Evolutionary conservation across 2,888 invertebrate genomes (phyloP).

Genomic region (Oegoconia quadripuncta): DNA sequence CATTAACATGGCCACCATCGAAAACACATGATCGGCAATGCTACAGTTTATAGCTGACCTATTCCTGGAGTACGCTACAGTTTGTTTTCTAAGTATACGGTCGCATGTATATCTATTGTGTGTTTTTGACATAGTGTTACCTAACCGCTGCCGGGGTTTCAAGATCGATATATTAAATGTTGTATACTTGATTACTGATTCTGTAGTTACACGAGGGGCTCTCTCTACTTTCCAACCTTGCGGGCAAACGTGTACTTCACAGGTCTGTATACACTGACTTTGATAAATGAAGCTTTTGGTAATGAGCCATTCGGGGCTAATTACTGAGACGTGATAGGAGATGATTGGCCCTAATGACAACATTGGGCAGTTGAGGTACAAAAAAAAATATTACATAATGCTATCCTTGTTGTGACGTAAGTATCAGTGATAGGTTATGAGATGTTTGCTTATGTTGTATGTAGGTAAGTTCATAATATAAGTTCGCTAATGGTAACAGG

Average conservation of each 20-base stretch:
- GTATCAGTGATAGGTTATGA: slow-evolving; percentile 19
- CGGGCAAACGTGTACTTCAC: too few relatives aligned
- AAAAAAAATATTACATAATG: slow-evolving; percentile 51
- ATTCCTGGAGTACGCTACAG: slow-evolving; percentile 31
- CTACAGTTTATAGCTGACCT: slow-evolving; percentile 35
- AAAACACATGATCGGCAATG: slow-evolving; percentile 61
- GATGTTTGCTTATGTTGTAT: too few relatives aligned
- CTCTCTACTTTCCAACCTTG: too few relatives aligned
- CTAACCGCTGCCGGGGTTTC: slow-evolving; percentile 45
- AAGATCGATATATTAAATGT: slow-evolving; percentile 59
- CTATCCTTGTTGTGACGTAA: slow-evolving; percentile 63
- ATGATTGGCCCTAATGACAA: slow-evolving; percentile 10
- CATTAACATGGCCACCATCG: slow-evolving; percentile 52
- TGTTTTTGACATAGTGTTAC: slow-evolving; percentile 46
- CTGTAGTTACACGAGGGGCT: slow-evolving; percentile 2
- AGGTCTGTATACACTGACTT: slow-evolving; percentile 4
- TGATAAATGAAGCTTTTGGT: slow-evolving; percentile 12
- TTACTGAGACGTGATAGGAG: background rate
- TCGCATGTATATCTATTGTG: slow-evolving; percentile 25
- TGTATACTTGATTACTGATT: slow-evolving; percentile 29
- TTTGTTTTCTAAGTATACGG: slow-evolving; percentile 13
- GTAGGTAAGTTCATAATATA: too few relatives aligned
- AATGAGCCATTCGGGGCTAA: background rate
- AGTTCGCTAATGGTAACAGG: too few relatives aligned
- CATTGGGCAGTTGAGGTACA: slow-evolving; percentile 9